These are phyloP conservation scores for Cheirogaleus medius DNA, from an alignment of 2,113 vertebrate genomes.

Conservation along the genomic window DNA sequence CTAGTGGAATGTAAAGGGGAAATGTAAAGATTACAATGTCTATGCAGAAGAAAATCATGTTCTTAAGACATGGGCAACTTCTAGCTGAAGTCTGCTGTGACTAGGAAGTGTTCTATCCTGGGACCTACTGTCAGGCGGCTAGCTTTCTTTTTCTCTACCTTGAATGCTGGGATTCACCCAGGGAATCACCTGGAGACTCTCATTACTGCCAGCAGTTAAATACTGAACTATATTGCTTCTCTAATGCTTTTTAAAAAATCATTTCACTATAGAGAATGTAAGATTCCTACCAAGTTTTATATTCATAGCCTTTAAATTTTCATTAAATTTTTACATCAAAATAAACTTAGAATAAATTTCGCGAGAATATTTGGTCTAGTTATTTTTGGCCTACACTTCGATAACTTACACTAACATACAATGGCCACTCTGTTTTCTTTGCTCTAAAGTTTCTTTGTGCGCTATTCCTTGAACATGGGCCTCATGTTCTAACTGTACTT, in stretches of 20 bases:
- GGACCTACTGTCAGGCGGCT: neutral
- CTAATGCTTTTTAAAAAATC: neutral
- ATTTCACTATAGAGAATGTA: conserved; percentile 39
- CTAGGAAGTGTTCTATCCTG: neutral
- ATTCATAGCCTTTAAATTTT: conserved; percentile 50
- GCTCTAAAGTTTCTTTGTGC: conserved; percentile 71
- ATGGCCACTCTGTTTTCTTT: conserved; percentile 69
- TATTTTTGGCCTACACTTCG: conserved; percentile 60
- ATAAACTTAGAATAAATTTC: conserved; percentile 55
- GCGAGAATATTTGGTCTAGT: conserved; percentile 56
- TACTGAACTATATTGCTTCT: neutral
- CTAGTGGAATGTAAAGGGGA: conserved; percentile 1
- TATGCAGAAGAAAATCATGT: conserved; percentile 16
- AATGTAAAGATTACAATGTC: conserved; percentile 25
- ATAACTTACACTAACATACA: conserved; percentile 55
- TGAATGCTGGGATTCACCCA: neutral
- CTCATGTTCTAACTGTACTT: conserved; percentile 55
- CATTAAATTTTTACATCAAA: conserved; percentile 61
- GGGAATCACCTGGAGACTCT: conserved; percentile 10
- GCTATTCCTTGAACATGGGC: conserved; percentile 44
- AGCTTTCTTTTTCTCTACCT: neutral
- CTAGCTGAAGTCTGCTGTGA: neutral
- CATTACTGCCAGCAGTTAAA: conserved; percentile 46
- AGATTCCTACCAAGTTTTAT: conserved; percentile 51
- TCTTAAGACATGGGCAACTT: neutral